Percentiles rank a stretch among this genome's conserved stretches.
Conservation (phyloP, 2,888 invertebrate species). For the Amorpha juglandis region DNA sequence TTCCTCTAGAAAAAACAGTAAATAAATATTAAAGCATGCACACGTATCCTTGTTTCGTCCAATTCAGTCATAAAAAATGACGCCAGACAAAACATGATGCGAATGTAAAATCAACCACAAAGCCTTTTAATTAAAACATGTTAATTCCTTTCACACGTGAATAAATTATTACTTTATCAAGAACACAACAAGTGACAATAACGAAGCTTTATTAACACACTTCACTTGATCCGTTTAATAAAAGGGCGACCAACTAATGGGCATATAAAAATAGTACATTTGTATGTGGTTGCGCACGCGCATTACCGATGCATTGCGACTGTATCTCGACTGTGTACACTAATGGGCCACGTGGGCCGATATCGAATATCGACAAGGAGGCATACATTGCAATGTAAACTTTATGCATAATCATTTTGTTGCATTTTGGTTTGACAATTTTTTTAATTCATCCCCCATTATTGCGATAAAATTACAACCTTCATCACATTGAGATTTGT, state of each 20-base stretch:
- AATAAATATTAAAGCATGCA: not conserved
- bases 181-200: conserved; percentile 21
- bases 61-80: conserved; percentile 6
- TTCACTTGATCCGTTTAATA: conserved; percentile 21
- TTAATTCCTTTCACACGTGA: conserved; percentile 10
- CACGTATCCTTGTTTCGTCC: not conserved
- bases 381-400: conserved; percentile 21
- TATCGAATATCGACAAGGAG: conserved; percentile 49
- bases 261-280: conserved; percentile 52
- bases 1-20: not conserved
- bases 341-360: conserved; percentile 67
- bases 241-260: conserved; percentile 42
- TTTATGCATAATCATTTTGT: conserved; percentile 21
- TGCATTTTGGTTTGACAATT: conserved; percentile 2
- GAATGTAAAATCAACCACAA: conserved; percentile 14
- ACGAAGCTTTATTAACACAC: conserved; percentile 24
- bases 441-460: conserved; percentile 42
- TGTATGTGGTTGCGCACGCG: conserved; percentile 51
- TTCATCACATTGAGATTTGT: conserved; percentile 54
- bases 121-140: not conserved
- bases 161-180: conserved; percentile 14
- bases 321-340: conserved; percentile 53
- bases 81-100: conserved; percentile 5
- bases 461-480: conserved; percentile 66
- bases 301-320: conserved; percentile 51